phyloP scores from a whole-genome alignment of 2,888 invertebrate species.

The Oscheius sp. region DNA sequence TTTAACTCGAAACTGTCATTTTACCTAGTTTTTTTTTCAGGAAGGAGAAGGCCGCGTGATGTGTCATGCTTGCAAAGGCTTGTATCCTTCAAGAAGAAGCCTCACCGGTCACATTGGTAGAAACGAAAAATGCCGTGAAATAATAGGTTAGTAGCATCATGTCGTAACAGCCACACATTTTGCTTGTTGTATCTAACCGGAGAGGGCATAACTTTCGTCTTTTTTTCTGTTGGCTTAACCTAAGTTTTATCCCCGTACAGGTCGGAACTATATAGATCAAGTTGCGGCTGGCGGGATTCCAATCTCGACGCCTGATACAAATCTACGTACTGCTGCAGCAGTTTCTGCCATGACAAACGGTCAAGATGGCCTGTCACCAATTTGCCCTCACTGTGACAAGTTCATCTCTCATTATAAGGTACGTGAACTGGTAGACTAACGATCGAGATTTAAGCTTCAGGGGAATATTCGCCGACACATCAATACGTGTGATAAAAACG shows the following conservation, averaged over 20 bases:
- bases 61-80: slow-evolving; percentile 67
- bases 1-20: too few species aligned
- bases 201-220: slow-evolving; percentile 10
- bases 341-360: slow-evolving; percentile 44
- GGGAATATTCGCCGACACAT: slow-evolving; percentile 67
- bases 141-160: slow-evolving; percentile 40
- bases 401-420: slow-evolving; percentile 71
- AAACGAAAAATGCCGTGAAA: slow-evolving; percentile 67
- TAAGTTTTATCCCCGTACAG: slow-evolving; percentile 40
- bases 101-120: slow-evolving; percentile 70
- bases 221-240: slow-evolving; percentile 22
- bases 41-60: slow-evolving; percentile 61
- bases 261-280: slow-evolving; percentile 65
- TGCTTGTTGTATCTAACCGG: slow-evolving; percentile 7
- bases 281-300: slow-evolving; percentile 53
- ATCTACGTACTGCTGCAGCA: slow-evolving; percentile 49
- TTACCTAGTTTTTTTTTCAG: slow-evolving; percentile 7
- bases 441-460: slow-evolving; percentile 36
- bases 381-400: slow-evolving; percentile 69
- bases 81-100: slow-evolving; percentile 64
- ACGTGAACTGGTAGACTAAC: background rate
- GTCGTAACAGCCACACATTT: background rate
- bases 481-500: slow-evolving; percentile 62
- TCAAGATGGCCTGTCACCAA: slow-evolving; percentile 66
- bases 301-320: slow-evolving; percentile 49